Percentiles rank a stretch among this genome's conserved stretches.
Evolutionary conservation across 1,140 invertebrate genomes (phyloP).

Genomic region (Drosophila nannoptera): DNA sequence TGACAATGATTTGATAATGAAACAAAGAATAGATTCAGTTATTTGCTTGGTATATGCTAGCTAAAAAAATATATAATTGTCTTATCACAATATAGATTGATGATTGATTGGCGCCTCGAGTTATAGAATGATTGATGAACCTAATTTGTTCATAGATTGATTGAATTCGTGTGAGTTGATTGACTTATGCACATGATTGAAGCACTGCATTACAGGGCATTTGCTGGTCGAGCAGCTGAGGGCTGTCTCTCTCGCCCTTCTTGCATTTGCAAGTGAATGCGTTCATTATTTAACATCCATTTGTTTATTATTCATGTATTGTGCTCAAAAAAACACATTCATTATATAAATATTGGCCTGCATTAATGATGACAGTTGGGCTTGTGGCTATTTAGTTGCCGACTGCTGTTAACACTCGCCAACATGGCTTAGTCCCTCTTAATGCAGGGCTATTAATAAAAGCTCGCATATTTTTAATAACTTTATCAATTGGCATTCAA

Average conservation of each 20-base stretch:
- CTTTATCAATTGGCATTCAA: constrained; percentile 3
- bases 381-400: constrained; percentile 34
- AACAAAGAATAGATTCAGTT: no score
- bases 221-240: neutral
- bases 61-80: no score
- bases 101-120: no score
- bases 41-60: no score
- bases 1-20: no score
- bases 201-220: constrained; percentile 5
- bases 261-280: neutral
- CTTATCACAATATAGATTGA: no score
- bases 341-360: constrained; percentile 36
- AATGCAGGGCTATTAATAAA: neutral
- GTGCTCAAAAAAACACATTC: constrained; percentile 24
- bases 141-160: no score
- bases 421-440: constrained; percentile 8
- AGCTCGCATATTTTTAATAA: neutral
- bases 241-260: neutral
- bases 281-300: constrained; percentile 29
- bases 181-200: neutral
- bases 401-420: constrained; percentile 4
- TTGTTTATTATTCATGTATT: constrained; percentile 45
- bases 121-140: no score
- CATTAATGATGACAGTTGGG: constrained; percentile 33
- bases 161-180: neutral